A percentile compares a stretch with the other conserved stretches of the same genome.
Conservation (phyloP, 2,888 invertebrate species). For the Sphaerophoria rueppellii region DNA sequence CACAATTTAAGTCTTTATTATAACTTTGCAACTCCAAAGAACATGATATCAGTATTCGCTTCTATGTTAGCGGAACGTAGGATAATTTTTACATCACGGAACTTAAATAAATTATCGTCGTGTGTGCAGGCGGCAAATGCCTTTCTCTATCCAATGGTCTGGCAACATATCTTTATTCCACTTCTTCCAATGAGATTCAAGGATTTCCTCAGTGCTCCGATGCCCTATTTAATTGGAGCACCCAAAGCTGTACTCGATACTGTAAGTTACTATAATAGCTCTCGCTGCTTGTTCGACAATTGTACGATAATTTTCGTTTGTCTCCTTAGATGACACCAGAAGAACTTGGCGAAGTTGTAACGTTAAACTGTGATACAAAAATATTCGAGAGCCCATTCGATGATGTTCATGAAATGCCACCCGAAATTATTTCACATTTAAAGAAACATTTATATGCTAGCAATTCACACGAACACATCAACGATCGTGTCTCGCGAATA, state of each 20-base stretch:
- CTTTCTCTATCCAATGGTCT: constrained; percentile 98
- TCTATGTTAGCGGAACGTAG: constrained; percentile 97
- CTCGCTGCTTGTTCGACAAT: not conserved
- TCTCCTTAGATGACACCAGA: constrained; percentile 84
- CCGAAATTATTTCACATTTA: constrained; percentile 89
- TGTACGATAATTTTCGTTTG: constrained; percentile 19
- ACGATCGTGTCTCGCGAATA: constrained; percentile 96
- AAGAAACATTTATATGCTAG: constrained; percentile 80
- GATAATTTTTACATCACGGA: constrained; percentile 95
- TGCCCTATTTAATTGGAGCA: constrained; percentile 99
- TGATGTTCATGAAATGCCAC: constrained; percentile 94
- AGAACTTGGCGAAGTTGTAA: constrained; percentile 96
- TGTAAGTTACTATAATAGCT: constrained; percentile 80
- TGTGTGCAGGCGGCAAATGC: constrained; percentile 97
- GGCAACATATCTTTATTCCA: constrained; percentile 99
- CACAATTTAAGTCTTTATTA: constrained; percentile 98
- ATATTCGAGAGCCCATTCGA: constrained; percentile 93
- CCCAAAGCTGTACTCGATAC: constrained; percentile 89
- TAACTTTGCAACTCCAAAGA: constrained; percentile 96
- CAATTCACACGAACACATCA: constrained; percentile 86
- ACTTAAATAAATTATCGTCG: constrained; percentile 94
- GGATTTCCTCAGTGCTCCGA: constrained; percentile 96
- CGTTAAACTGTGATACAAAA: constrained; percentile 96
- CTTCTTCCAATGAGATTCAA: constrained; percentile 94
- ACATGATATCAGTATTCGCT: constrained; percentile 98